Evolutionary conservation across 2,797 vertebrate genomes (phyloP).

Genomic region (Cygnus olor): DNA sequence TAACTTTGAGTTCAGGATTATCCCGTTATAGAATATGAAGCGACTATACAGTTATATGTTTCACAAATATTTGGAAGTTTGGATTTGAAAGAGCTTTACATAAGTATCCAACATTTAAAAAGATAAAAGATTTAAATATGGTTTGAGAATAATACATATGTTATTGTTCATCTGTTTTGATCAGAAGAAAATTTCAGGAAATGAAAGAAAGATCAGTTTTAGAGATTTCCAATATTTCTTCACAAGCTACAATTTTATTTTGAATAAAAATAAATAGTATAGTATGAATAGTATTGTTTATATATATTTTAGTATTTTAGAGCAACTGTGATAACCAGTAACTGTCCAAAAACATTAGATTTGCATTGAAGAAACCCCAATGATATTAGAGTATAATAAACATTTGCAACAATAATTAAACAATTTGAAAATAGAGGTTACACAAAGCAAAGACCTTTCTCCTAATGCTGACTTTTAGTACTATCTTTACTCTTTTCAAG

Average conservation of each 20-base stretch:
- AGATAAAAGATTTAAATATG: not conserved
- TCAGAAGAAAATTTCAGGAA: not conserved
- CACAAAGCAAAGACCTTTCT: not conserved
- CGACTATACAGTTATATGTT: not conserved
- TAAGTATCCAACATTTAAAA: not conserved
- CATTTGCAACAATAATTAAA: not conserved
- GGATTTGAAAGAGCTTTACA: not conserved
- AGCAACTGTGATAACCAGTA: not conserved
- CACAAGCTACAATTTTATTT: not conserved
- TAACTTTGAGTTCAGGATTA: not conserved
- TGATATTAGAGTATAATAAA: not conserved
- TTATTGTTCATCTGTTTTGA: not conserved
- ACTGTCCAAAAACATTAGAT: not conserved
- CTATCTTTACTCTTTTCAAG: not conserved
- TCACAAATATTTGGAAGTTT: not conserved
- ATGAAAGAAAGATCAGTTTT: not conserved
- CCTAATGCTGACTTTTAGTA: not conserved
- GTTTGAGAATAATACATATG: not conserved
- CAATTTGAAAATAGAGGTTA: not conserved
- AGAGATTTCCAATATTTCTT: not conserved
- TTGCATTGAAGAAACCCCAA: not conserved
- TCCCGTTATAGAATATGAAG: not conserved
- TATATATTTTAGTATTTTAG: not conserved
- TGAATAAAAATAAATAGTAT: no score
- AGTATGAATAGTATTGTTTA: not conserved